A percentile compares a stretch with the other conserved stretches of the same genome.
These are phyloP conservation scores for Paralichthys olivaceus DNA, from an alignment of 2,113 vertebrate genomes.

Conservation along the genomic window DNA sequence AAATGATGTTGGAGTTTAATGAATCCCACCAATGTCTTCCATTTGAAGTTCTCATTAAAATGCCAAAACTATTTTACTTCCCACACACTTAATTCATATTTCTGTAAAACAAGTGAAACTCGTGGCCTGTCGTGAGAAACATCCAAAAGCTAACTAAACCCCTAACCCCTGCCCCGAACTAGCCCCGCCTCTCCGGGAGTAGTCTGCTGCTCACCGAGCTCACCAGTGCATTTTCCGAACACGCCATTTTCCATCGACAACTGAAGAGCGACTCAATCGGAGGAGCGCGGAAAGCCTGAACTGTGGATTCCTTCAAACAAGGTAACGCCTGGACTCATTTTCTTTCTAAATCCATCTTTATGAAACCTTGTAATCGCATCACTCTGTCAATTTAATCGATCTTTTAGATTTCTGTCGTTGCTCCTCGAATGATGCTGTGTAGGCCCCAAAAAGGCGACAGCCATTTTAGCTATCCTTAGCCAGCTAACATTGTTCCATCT, in stretches of 20 bases:
- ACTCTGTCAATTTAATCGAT: rapidly evolving
- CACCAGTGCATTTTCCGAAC: slow-evolving; percentile 11
- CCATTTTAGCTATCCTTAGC: slow-evolving; percentile 60
- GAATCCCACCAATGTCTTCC: too few relatives aligned
- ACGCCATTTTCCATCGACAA: slow-evolving; percentile 74
- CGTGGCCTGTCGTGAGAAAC: too few relatives aligned
- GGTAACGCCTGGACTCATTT: slow-evolving; percentile 7
- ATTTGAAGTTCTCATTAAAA: too few relatives aligned
- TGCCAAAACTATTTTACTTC: too few relatives aligned
- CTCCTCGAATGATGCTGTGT: not conserved
- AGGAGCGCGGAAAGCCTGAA: not conserved
- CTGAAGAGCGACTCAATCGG: not conserved
- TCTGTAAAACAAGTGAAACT: too few relatives aligned
- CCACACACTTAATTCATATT: too few relatives aligned
- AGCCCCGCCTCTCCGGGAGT: slow-evolving; percentile 38
- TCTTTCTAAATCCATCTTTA: rapidly evolving
- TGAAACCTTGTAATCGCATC: rapidly evolving
- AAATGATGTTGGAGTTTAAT: too few relatives aligned
- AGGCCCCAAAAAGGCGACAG: slow-evolving; percentile 58
- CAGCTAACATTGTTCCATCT: not conserved
- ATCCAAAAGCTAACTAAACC: too few relatives aligned
- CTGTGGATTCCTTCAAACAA: not conserved
- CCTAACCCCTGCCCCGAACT: not conserved
- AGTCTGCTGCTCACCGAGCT: not conserved
- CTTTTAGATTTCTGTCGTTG: not conserved